Conservation (phyloP, 2,888 invertebrate species). For the Eupithecia insigniata region DNA sequence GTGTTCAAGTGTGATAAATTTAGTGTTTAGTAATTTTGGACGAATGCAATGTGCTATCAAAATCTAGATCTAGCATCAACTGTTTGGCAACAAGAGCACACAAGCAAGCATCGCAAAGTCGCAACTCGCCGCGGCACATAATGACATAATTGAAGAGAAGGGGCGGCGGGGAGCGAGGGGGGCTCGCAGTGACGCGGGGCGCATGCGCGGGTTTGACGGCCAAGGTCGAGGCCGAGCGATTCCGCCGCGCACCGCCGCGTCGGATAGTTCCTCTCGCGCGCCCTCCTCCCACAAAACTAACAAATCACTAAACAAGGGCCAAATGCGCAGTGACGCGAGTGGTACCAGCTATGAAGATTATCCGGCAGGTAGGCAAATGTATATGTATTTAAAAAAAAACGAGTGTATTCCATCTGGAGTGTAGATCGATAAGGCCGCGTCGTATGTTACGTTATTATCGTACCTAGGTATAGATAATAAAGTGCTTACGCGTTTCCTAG, state of each 20-base stretch:
- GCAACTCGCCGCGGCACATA: slow-evolving; percentile 69
- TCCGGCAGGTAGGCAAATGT: slow-evolving; percentile 13
- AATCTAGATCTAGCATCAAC: slow-evolving; percentile 57
- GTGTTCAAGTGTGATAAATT: background rate
- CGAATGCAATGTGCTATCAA: slow-evolving; percentile 37
- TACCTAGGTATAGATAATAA: slow-evolving; percentile 15
- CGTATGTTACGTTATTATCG: slow-evolving; percentile 70
- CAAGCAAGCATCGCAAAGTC: slow-evolving; percentile 49
- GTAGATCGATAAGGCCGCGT: slow-evolving; percentile 57
- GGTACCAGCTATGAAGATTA: slow-evolving; percentile 44
- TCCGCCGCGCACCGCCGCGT: slow-evolving; percentile 81
- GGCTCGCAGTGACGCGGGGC: slow-evolving; percentile 63
- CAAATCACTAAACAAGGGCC: slow-evolving; percentile 58
- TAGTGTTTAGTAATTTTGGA: background rate
- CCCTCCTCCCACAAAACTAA: slow-evolving; percentile 66
- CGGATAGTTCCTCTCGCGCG: slow-evolving; percentile 72
- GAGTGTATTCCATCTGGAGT: slow-evolving; percentile 23
- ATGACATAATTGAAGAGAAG: slow-evolving; percentile 81
- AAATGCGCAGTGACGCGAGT: slow-evolving; percentile 76
- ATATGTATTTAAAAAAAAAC: background rate
- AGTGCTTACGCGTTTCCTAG: slow-evolving; percentile 4
- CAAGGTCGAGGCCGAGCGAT: slow-evolving; percentile 83
- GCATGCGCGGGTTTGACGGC: slow-evolving; percentile 84
- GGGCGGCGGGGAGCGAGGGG: slow-evolving; percentile 49
- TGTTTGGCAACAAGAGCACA: slow-evolving; percentile 68